Evolutionary conservation across 2,888 invertebrate genomes (phyloP), one percentile per base, ranked within the genome.

Genomic region (Volucella inanis): DNA sequence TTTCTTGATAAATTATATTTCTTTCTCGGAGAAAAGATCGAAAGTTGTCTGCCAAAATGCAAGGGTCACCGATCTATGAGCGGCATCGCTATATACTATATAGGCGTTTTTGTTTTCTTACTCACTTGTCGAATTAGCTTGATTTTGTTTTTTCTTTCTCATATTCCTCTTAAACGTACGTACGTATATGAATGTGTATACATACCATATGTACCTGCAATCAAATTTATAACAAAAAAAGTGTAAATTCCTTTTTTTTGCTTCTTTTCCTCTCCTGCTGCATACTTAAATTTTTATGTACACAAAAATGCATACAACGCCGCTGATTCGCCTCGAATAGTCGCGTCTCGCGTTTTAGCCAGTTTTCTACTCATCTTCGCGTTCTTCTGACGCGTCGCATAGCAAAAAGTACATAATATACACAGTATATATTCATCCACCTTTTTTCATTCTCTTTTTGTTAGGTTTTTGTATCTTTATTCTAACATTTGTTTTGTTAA

Each of bases 381-480:
- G 41, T 31, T 31, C 57, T 11, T 52, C 59, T 61, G 15, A 61
- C 62, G 52, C 49, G 39, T 22, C 47, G 50, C 67, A 77, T 62
- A 67, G 6, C 31, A 31, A 31, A 43, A 55, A 76, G 47, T 38
- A 50, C 67, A 82, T 81, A 86, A 81, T 82, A 82, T 68, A 80
- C 82, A 87, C 77, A 68, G 57, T 65, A 67, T 67, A 54, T 59
- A 57, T 76, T 50, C 77, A 68, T 50, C 55, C 75, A 50, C 59
- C 52, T 57, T 57, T 57, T 18, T 57, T 39, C 12, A 41, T 41
- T n/a, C 49, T 57, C 50, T n/a, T n/a, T 15, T 57, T 31, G 11
- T 74, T 55, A 9, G 14, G 31, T 50, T 65, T 65, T 57, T 57
- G 61, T 67, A 62, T 72, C 62, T 72, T 61, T 62, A 31, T 54